Evolutionary conservation across 2,888 invertebrate species (phyloP).

Genomic region (Frankliniella intonsa): DNA sequence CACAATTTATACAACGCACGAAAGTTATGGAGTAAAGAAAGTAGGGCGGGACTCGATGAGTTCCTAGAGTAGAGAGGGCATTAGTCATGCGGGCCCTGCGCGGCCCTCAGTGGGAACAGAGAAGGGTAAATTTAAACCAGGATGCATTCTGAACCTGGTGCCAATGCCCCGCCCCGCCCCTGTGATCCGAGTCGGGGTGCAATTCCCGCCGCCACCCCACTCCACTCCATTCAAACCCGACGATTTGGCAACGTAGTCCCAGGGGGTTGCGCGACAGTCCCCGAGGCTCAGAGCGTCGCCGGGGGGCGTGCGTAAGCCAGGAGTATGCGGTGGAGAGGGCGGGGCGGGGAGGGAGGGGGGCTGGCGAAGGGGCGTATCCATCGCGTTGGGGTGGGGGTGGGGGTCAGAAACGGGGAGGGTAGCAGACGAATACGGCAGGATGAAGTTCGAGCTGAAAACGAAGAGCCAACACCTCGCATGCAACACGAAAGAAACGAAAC

Average conservation of each 20-base stretch:
- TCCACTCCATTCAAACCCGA: too few relatives aligned
- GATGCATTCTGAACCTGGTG: conserved; percentile 12
- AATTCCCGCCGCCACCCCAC: too few relatives aligned
- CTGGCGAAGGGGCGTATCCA: neutral
- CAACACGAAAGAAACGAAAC: neutral
- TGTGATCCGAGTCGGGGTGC: too few relatives aligned
- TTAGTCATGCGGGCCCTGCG: conserved; percentile 31
- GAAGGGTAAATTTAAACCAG: conserved; percentile 29
- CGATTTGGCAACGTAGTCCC: too few relatives aligned
- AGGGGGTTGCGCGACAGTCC: too few relatives aligned
- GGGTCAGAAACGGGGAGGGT: neutral
- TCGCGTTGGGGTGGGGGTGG: neutral
- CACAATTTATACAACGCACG: too few relatives aligned
- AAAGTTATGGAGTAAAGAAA: too few relatives aligned
- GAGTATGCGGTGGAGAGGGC: neutral
- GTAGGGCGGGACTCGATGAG: neutral
- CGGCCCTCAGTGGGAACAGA: conserved; percentile 30
- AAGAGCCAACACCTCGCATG: neutral
- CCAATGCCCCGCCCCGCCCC: conserved; percentile 16
- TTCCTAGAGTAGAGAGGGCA: conserved; percentile 35
- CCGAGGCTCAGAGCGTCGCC: too few relatives aligned
- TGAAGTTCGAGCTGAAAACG: neutral
- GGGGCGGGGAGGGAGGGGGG: neutral
- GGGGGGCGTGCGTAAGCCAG: neutral
- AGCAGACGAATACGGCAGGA: neutral